Conservation (phyloP, 92 coral and sea anemone genomes). For the Zoanthus sansibaricus region DNA sequence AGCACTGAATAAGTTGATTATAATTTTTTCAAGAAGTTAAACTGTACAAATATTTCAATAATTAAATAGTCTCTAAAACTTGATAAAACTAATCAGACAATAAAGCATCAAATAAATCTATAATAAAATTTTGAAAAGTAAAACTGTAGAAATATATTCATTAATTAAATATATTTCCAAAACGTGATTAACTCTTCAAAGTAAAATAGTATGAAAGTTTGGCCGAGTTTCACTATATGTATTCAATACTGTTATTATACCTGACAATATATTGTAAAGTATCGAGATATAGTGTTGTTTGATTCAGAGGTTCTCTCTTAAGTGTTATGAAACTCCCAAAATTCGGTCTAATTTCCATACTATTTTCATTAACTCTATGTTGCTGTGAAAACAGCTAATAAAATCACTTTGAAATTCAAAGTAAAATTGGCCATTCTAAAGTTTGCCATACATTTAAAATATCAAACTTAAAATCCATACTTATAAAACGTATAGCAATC, state of each 20-base stretch:
- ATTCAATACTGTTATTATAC: constrained; percentile 6
- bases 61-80: constrained; percentile 15
- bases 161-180: too few relatives aligned
- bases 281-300: constrained; percentile 11
- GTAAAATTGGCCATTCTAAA: constrained; percentile 7
- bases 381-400: constrained; percentile 1
- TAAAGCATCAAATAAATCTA: not conserved
- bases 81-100: constrained; percentile 1
- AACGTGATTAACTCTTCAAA: too few relatives aligned
- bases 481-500: constrained; percentile 14
- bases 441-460: constrained; percentile 17
- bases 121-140: not conserved
- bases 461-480: constrained; percentile 1
- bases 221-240: too few relatives aligned
- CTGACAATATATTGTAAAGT: constrained; percentile 17
- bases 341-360: too few relatives aligned
- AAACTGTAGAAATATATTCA: not conserved
- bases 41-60: constrained; percentile 14
- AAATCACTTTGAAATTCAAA: too few relatives aligned
- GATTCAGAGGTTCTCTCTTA: not conserved
- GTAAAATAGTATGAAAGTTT: too few relatives aligned
- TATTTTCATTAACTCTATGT: not conserved
- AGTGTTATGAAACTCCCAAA: too few relatives aligned
- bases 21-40: constrained; percentile 12
- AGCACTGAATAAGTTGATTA: not conserved